phyloP scores from a whole-genome alignment of 2,113 vertebrate species.

The Heliornis fulica region DNA sequence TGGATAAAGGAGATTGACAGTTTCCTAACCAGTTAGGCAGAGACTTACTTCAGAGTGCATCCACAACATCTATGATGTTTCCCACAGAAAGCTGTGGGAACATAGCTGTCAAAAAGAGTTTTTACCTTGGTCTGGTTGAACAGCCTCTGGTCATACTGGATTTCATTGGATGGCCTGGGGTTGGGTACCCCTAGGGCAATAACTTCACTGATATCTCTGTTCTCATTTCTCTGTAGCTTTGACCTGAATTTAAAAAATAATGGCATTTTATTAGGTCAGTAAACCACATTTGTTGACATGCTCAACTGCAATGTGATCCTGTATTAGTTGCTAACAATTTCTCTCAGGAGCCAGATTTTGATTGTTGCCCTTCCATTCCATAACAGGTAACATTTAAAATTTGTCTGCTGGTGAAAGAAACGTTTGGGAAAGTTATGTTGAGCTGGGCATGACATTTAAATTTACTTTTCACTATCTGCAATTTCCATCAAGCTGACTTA shows the following conservation, averaged over 20 bases:
- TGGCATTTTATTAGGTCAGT: neutral
- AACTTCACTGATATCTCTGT: constrained; percentile 95
- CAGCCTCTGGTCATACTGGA: constrained; percentile 95
- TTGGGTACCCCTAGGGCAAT: constrained; percentile 93
- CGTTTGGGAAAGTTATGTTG: neutral
- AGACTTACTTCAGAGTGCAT: neutral
- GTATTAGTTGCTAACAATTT: neutral
- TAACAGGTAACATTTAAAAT: constrained; percentile 4
- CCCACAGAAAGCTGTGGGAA: neutral
- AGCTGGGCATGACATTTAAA: constrained; percentile 27
- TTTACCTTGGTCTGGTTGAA: constrained; percentile 95
- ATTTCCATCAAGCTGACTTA: constrained; percentile 5
- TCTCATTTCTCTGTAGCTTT: constrained; percentile 95
- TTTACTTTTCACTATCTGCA: constrained; percentile 4
- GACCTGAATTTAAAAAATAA: constrained; percentile 78
- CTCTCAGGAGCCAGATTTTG: neutral
- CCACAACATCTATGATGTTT: neutral
- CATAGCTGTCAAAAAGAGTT: neutral
- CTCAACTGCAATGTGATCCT: neutral
- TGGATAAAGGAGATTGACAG: neutral
- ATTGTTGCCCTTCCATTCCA: neutral
- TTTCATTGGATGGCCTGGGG: constrained; percentile 86
- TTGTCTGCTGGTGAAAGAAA: neutral
- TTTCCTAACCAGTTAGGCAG: neutral
- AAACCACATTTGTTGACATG: neutral